phyloP scores from a whole-genome alignment of 2,113 vertebrate species.

The Heteronetta atricapilla region DNA sequence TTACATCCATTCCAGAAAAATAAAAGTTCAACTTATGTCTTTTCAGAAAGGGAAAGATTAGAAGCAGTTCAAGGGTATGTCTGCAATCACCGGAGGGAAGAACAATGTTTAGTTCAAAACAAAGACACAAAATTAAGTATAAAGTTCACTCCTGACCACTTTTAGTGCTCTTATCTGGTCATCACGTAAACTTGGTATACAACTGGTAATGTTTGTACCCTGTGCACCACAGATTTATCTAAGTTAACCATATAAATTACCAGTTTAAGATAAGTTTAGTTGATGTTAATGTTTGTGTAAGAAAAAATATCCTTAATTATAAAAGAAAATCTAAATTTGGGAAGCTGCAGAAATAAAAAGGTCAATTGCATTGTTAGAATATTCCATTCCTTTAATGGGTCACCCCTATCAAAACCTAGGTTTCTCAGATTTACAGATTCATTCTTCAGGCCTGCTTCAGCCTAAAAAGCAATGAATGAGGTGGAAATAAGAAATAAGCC shows the following conservation, averaged over 20 bases:
- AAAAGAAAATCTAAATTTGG: background rate
- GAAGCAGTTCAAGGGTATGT: background rate
- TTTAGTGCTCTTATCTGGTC: background rate
- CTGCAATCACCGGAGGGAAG: background rate
- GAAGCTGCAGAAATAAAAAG: constrained; percentile 1
- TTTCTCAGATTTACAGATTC: background rate
- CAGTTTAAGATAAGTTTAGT: background rate
- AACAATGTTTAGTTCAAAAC: constrained; percentile 29
- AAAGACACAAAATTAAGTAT: background rate
- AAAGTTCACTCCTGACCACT: constrained; percentile 28
- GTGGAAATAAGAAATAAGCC: background rate
- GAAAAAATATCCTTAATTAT: background rate
- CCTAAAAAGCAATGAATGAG: background rate
- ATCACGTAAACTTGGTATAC: background rate
- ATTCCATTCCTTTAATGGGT: background rate
- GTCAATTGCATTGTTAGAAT: background rate
- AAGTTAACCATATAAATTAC: background rate
- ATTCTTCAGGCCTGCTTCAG: background rate
- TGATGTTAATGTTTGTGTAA: background rate
- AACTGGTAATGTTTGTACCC: background rate
- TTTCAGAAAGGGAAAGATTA: constrained; percentile 27
- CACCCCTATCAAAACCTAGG: background rate
- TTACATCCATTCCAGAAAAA: constrained; percentile 8
- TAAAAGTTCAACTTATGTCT: background rate
- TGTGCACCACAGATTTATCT: background rate